These are phyloP conservation scores for Pyrrhia umbra DNA, from an alignment of 2,888 invertebrate genomes.

Conservation along the genomic window DNA sequence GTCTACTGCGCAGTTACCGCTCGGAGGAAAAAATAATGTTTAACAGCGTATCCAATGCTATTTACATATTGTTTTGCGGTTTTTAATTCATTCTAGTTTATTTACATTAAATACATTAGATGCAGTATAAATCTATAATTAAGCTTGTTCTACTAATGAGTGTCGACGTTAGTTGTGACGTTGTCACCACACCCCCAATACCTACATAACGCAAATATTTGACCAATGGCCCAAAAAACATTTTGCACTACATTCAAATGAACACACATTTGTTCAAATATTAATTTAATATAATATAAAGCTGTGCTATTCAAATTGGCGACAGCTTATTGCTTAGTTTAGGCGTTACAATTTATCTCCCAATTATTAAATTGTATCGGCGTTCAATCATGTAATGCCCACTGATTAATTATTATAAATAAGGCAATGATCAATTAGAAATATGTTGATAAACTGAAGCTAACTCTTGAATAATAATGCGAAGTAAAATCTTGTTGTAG, in stretches of 20 bases:
- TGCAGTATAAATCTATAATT: conserved; percentile 5
- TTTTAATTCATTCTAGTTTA: conserved; percentile 33
- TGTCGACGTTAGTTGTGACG: conserved; percentile 31
- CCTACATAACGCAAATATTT: conserved; percentile 26
- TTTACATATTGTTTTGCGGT: conserved; percentile 51
- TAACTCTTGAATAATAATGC: conserved; percentile 27
- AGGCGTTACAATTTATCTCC: conserved; percentile 21
- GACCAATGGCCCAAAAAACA: conserved; percentile 13
- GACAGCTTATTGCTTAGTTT: conserved; percentile 21
- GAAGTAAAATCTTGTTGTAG: conserved; percentile 32
- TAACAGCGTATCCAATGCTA: conserved; percentile 52
- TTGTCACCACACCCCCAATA: conserved; percentile 52
- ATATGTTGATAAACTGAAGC: conserved; percentile 20
- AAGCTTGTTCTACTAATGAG: conserved; percentile 22
- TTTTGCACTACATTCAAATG: conserved; percentile 21
- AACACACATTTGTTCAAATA: conserved; percentile 18
- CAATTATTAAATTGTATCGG: conserved; percentile 28
- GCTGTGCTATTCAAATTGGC: conserved; percentile 19
- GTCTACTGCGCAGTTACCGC: conserved; percentile 69
- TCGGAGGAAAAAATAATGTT: conserved; percentile 64
- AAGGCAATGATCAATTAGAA: conserved; percentile 36
- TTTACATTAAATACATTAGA: conserved; percentile 14
- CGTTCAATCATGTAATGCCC: conserved; percentile 24
- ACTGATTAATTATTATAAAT: conserved; percentile 18
- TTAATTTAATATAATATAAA: conserved; percentile 9